phyloP scores from a whole-genome alignment of 1,140 invertebrate species.

The Colletes gigas region DNA sequence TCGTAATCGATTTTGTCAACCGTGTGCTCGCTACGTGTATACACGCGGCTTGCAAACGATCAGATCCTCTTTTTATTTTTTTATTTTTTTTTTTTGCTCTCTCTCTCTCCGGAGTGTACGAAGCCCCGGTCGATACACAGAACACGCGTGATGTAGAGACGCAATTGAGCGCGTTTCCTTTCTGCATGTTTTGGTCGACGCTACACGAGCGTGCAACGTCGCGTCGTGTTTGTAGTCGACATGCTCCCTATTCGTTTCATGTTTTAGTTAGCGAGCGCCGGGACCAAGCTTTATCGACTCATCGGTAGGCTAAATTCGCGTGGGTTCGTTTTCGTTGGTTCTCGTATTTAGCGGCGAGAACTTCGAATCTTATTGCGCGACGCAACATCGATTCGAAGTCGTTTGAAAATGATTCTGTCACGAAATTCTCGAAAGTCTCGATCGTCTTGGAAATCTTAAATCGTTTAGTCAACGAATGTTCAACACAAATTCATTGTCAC shows the following conservation, averaged over 20 bases:
- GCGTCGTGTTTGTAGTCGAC: neutral
- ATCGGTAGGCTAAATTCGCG: neutral
- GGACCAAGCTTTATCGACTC: constrained; percentile 9
- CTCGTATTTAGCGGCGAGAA: neutral
- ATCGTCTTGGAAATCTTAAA: too few species aligned
- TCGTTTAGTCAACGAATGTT: too few species aligned
- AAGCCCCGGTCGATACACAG: constrained; percentile 9
- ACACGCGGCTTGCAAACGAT: neutral
- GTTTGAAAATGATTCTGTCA: too few species aligned
- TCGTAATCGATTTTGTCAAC: neutral
- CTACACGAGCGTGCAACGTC: neutral
- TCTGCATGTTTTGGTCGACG: neutral
- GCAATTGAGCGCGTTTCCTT: neutral
- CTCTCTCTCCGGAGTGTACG: neutral
- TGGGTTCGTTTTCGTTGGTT: neutral
- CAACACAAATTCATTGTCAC: too few species aligned
- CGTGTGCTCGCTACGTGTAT: neutral
- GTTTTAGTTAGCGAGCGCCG: neutral
- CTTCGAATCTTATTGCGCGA: too few species aligned
- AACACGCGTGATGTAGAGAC: neutral
- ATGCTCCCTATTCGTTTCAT: neutral
- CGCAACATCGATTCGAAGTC: too few species aligned
- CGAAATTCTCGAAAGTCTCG: too few species aligned
- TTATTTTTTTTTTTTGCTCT: neutral
- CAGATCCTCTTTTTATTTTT: neutral